Percentiles rank a stretch among this genome's conserved stretches.
Evolutionary conservation across 2,888 invertebrate species (phyloP).

Genomic region (Neoscelio sp.): DNA sequence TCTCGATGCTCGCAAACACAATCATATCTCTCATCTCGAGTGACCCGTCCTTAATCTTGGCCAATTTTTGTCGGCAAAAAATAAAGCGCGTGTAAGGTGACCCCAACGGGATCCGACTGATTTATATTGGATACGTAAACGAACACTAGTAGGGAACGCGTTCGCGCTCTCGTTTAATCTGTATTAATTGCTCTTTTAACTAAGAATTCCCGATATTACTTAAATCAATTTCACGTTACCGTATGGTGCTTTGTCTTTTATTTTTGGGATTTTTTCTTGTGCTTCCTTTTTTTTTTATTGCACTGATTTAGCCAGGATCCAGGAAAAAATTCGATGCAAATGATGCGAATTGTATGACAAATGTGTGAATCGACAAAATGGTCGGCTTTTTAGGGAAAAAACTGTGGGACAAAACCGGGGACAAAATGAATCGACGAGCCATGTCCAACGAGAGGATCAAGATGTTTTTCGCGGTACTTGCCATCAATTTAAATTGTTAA

Average conservation of each 20-base stretch:
- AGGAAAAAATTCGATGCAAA: too few species aligned
- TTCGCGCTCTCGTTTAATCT: constrained; percentile 41
- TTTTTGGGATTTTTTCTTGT: neutral
- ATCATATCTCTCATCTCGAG: constrained; percentile 51
- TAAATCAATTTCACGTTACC: neutral
- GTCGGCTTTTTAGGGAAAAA: constrained; percentile 80
- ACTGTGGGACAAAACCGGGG: constrained; percentile 87
- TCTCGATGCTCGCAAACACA: constrained; percentile 24
- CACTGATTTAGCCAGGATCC: neutral
- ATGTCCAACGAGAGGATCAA: constrained; percentile 96
- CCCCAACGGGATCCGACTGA: constrained; percentile 45
- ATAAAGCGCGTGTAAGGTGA: constrained; percentile 30
- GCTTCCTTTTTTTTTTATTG: neutral
- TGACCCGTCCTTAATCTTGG: constrained; percentile 55
- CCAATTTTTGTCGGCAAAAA: constrained; percentile 51
- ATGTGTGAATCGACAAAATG: constrained; percentile 41
- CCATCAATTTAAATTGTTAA: constrained; percentile 49
- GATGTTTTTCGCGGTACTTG: constrained; percentile 95
- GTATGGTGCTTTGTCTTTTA: neutral
- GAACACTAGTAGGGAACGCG: constrained; percentile 41
- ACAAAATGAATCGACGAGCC: constrained; percentile 92
- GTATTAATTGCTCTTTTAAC: constrained; percentile 47
- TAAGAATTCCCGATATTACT: constrained; percentile 15
- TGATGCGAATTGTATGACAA: too few species aligned
- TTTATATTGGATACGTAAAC: constrained; percentile 51